A percentile compares a stretch with the other conserved stretches of the same genome.
phyloP scores from a whole-genome alignment of 2,113 vertebrate species.

The Cacatua alba region DNA sequence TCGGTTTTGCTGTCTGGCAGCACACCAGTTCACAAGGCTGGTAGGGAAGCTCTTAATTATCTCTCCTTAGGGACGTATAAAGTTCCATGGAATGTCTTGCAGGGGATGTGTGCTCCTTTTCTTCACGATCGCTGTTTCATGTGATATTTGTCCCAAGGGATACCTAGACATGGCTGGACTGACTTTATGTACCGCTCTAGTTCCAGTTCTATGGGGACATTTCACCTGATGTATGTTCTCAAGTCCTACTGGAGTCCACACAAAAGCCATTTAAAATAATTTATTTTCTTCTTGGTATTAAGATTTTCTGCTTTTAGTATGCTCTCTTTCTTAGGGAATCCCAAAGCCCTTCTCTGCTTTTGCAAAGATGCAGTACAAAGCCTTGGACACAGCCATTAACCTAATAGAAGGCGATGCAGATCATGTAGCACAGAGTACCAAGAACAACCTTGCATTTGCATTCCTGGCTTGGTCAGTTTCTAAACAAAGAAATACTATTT shows the following conservation, averaged over 20 bases:
- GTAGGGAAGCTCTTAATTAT: conserved; percentile 5
- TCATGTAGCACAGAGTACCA: background rate
- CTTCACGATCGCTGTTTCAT: background rate
- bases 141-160: background rate
- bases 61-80: background rate
- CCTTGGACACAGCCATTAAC: background rate
- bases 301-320: background rate
- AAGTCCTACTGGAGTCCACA: background rate
- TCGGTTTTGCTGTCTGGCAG: background rate
- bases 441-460: background rate
- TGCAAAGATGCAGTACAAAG: background rate
- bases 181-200: background rate
- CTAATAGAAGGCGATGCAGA: background rate
- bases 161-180: background rate
- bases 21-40: background rate
- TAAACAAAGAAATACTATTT: conserved; percentile 26
- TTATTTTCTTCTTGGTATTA: background rate
- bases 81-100: background rate
- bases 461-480: background rate
- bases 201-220: background rate
- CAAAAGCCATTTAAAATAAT: background rate
- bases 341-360: background rate
- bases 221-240: background rate
- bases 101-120: background rate
- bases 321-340: background rate